Percentiles rank a stretch among this genome's conserved stretches.
Conservation (phyloP, 1,140 invertebrate genomes). For the Patella vulgata region DNA sequence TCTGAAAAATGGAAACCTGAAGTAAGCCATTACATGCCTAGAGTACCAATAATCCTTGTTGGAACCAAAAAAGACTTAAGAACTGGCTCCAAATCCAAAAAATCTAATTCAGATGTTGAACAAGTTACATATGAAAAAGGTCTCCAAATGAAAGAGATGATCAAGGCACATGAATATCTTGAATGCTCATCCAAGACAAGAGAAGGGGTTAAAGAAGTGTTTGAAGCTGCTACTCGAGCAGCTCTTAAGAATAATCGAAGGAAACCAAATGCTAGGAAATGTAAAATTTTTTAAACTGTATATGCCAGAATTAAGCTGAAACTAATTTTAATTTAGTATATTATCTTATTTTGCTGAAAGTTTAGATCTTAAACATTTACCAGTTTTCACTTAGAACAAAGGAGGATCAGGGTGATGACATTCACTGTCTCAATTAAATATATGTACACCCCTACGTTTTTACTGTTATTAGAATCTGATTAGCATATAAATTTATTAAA, state of each 20-base stretch:
- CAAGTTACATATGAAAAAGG: constrained; percentile 21
- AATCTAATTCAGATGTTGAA: constrained; percentile 68
- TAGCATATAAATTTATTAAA: too few relatives aligned
- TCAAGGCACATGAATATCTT: constrained; percentile 48
- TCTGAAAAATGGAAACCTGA: constrained; percentile 59
- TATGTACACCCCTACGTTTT: too few relatives aligned
- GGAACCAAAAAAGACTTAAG: constrained; percentile 72
- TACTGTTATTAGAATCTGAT: too few relatives aligned
- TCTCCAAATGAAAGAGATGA: constrained; percentile 24
- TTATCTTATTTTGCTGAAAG: too few relatives aligned
- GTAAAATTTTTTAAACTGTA: too few relatives aligned
- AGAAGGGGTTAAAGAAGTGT: constrained; percentile 57
- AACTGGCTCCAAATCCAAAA: constrained; percentile 97
- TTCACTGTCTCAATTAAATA: too few relatives aligned
- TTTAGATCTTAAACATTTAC: too few relatives aligned
- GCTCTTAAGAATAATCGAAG: constrained; percentile 25
- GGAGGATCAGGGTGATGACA: too few relatives aligned
- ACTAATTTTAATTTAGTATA: too few relatives aligned
- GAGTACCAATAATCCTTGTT: constrained; percentile 97
- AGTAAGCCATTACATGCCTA: constrained; percentile 62
- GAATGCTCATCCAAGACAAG: constrained; percentile 61
- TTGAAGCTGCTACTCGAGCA: constrained; percentile 47
- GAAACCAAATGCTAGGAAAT: too few relatives aligned
- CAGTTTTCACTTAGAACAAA: too few relatives aligned
- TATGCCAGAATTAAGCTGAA: too few relatives aligned